These are phyloP conservation scores for Proisotoma minuta DNA, from an alignment of 2,888 invertebrate species.

Conservation along the genomic window DNA sequence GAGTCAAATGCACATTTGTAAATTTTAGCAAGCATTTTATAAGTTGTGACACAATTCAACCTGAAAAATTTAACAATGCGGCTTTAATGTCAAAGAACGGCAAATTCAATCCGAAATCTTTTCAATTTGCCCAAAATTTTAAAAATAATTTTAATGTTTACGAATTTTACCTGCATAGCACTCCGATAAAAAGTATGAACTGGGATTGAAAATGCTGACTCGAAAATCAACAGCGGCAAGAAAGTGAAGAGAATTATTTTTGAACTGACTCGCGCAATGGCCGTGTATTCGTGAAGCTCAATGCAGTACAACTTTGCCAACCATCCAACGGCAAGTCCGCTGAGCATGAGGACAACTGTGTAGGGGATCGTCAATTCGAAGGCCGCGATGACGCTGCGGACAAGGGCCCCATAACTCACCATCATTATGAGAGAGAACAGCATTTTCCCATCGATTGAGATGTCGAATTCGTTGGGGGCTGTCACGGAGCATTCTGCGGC, in stretches of 20 bases:
- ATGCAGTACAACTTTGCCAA: slow-evolving; percentile 22
- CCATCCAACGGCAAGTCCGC: slow-evolving; percentile 32
- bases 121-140: too few relatives aligned
- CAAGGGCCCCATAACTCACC: slow-evolving; percentile 34
- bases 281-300: slow-evolving; percentile 26
- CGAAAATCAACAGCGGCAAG: slow-evolving; percentile 41
- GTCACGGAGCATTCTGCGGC: slow-evolving; percentile 18
- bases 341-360: slow-evolving; percentile 41
- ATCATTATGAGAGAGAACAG: slow-evolving; percentile 35
- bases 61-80: too few relatives aligned
- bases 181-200: slow-evolving; percentile 36
- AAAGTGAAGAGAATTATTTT: slow-evolving; percentile 36
- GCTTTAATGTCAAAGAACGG: too few relatives aligned
- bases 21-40: too few relatives aligned
- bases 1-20: too few relatives aligned
- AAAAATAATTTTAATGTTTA: background rate
- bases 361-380: slow-evolving; percentile 33
- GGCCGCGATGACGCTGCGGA: slow-evolving; percentile 23
- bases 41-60: too few relatives aligned
- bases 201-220: slow-evolving; percentile 40
- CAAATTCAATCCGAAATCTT: too few relatives aligned
- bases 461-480: slow-evolving; percentile 24
- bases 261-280: slow-evolving; percentile 34
- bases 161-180: slow-evolving; percentile 7
- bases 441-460: slow-evolving; percentile 22